Conservation (phyloP, 2,113 vertebrate genomes). For the Tachycineta bicolor region DNA sequence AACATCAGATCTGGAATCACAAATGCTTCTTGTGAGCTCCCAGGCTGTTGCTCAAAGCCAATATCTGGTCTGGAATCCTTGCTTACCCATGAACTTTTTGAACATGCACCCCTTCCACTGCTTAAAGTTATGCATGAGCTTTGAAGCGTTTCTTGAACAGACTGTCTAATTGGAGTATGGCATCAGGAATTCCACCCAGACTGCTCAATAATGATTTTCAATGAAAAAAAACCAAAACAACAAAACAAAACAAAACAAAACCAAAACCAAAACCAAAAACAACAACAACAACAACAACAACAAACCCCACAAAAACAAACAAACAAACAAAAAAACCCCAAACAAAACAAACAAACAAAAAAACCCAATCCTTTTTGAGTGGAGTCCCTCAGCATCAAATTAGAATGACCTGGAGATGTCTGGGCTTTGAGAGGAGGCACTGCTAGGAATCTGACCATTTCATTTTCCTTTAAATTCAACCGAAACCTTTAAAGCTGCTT, state of each 20-base stretch:
- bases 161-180: neutral
- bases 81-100: neutral
- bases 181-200: neutral
- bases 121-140: neutral
- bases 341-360: too few relatives aligned
- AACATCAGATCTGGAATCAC: neutral
- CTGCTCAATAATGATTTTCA: neutral
- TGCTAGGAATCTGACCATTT: neutral
- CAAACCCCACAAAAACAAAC: too few relatives aligned
- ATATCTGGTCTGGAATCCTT: neutral
- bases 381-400: neutral
- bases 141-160: neutral
- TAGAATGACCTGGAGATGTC: neutral
- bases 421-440: neutral
- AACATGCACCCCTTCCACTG: neutral
- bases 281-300: too few relatives aligned
- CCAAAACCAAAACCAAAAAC: too few relatives aligned
- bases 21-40: fast-evolving
- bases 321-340: too few relatives aligned
- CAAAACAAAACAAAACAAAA: too few relatives aligned
- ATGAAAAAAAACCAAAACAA: neutral
- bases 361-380: neutral
- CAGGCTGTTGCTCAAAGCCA: neutral
- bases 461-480: neutral
- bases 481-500: neutral